Evolutionary conservation across 2,113 vertebrate genomes (phyloP).

Genomic region (Passer domesticus): DNA sequence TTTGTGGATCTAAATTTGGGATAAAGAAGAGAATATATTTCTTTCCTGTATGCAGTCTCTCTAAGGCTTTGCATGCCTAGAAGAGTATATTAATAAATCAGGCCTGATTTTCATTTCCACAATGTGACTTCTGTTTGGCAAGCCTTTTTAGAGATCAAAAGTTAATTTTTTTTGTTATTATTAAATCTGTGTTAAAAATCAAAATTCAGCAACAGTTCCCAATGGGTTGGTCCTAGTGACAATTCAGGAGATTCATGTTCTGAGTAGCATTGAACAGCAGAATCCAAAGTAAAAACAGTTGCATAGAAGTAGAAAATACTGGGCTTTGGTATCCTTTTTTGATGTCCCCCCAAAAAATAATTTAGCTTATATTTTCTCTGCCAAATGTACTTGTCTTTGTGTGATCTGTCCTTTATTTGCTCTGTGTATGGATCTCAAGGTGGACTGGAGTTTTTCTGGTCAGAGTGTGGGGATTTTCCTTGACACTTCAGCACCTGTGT

Average conservation of each 20-base stretch:
- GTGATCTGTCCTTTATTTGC: background rate
- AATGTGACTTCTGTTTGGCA: background rate
- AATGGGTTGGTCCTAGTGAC: background rate
- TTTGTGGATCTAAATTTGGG: background rate
- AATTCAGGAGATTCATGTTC: background rate
- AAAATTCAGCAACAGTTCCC: background rate
- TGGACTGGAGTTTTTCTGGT: background rate
- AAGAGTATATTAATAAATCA: background rate
- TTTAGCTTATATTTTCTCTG: background rate
- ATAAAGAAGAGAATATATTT: background rate
- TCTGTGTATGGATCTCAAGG: fast-evolving
- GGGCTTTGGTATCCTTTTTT: background rate
- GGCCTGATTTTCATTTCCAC: background rate
- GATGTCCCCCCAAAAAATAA: background rate
- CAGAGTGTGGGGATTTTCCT: fast-evolving
- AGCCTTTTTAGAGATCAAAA: background rate
- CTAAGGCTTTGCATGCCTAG: background rate
- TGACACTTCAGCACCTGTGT: background rate
- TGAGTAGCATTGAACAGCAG: background rate
- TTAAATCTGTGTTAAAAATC: background rate
- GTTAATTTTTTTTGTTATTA: background rate
- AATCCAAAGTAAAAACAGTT: background rate
- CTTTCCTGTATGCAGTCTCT: background rate
- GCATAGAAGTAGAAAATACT: background rate
- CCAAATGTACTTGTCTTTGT: background rate